Percentiles rank a stretch among this genome's conserved stretches.
phyloP scores from a whole-genome alignment of 2,888 invertebrate species.

The Drosophila mercatorum region DNA sequence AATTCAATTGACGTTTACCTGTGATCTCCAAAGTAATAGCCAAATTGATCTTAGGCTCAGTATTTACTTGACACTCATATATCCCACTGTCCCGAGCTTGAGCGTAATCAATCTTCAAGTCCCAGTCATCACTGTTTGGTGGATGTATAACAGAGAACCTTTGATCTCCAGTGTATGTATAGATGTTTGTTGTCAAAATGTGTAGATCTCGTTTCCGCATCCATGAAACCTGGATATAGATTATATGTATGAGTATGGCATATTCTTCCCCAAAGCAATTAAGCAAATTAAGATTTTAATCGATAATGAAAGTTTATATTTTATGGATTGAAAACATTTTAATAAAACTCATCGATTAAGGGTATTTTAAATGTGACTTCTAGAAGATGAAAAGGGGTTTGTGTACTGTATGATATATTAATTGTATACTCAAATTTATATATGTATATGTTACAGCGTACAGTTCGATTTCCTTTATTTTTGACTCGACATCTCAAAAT shows the following conservation, averaged over 20 bases:
- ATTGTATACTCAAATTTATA: no score
- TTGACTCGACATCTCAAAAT: constrained; percentile 93
- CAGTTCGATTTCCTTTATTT: constrained; percentile 94
- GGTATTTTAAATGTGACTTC: no score
- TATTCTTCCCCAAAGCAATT: no score
- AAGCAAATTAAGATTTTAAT: no score
- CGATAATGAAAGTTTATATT: no score
- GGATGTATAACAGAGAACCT: constrained; percentile 94
- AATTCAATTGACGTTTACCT: constrained; percentile 86
- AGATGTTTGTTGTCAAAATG: constrained; percentile 93
- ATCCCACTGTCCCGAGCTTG: constrained; percentile 93
- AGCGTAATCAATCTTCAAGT: constrained; percentile 92
- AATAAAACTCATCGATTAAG: no score
- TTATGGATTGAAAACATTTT: no score
- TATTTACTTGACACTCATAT: constrained; percentile 95
- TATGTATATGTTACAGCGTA: neutral
- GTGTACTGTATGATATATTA: no score
- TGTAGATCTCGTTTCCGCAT: constrained; percentile 87
- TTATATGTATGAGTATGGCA: neutral
- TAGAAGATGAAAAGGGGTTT: no score
- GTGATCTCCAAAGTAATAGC: constrained; percentile 91
- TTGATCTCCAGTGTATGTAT: constrained; percentile 94
- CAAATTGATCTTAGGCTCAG: constrained; percentile 95
- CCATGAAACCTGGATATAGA: constrained; percentile 81
- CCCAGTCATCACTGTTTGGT: constrained; percentile 94